Conservation (phyloP, 2,797 vertebrate genomes). For the Botia almorhae region DNA sequence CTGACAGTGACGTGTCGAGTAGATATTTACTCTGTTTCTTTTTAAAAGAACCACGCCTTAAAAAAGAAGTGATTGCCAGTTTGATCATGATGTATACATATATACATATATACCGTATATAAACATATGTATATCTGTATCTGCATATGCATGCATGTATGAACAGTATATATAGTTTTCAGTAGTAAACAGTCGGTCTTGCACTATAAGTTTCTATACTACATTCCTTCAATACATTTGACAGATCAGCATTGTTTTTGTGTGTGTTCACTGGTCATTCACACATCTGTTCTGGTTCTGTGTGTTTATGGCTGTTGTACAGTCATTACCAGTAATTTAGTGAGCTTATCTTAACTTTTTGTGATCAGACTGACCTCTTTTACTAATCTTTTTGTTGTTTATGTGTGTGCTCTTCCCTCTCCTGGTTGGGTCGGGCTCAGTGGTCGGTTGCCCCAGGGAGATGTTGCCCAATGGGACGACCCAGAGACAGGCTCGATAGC, state of each 20-base stretch:
- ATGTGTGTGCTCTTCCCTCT: constrained; percentile 48
- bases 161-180: too few relatives aligned
- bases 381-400: constrained; percentile 68
- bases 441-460: constrained; percentile 94
- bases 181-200: too few relatives aligned
- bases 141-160: too few relatives aligned
- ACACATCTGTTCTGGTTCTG: background rate
- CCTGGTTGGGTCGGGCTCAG: constrained; percentile 76
- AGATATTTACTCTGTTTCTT: background rate
- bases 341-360: constrained; percentile 1
- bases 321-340: background rate
- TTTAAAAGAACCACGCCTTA: background rate
- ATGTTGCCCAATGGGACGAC: constrained; percentile 92
- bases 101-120: too few relatives aligned
- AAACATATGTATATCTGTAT: too few relatives aligned
- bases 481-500: constrained; percentile 92
- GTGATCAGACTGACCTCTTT: constrained; percentile 23
- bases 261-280: background rate
- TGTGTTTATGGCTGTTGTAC: background rate
- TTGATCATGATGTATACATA: too few relatives aligned
- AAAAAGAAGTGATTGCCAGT: too few relatives aligned
- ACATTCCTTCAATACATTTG: too few relatives aligned
- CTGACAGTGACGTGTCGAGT: background rate
- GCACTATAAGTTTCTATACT: too few relatives aligned
- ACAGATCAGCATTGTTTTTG: background rate